A percentile compares a stretch with the other conserved stretches of the same genome.
phyloP scores from a whole-genome alignment of 2,888 invertebrate genomes.

The Coenonympha arcania region DNA sequence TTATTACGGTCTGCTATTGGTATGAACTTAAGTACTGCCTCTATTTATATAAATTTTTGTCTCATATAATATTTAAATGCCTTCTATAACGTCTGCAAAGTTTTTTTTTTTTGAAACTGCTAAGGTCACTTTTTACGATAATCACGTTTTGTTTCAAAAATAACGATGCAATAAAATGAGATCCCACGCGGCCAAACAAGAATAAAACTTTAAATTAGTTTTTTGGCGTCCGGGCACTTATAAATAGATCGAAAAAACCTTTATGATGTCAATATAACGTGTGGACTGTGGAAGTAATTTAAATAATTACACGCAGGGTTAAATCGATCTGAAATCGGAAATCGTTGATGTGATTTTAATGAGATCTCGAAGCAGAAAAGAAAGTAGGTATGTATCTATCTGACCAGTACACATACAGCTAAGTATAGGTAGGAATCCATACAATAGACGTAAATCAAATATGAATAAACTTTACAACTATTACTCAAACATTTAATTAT shows the following conservation, averaged over 20 bases:
- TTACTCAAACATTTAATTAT: conserved; percentile 34
- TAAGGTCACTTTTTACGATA: conserved; percentile 25
- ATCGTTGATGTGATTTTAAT: background rate
- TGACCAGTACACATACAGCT: too few species aligned
- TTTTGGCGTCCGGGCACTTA: conserved; percentile 19
- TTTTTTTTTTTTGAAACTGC: conserved; percentile 14
- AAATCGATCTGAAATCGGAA: too few species aligned
- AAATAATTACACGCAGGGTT: background rate
- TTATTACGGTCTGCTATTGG: too few species aligned
- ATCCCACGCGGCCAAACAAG: conserved; percentile 20
- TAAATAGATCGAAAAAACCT: conserved; percentile 10
- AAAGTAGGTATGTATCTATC: too few species aligned
- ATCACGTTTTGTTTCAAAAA: conserved; percentile 25
- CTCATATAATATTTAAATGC: too few species aligned
- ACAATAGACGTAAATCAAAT: conserved; percentile 9
- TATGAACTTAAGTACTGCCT: too few species aligned
- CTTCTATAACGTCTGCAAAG: background rate
- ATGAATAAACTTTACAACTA: conserved; percentile 22
- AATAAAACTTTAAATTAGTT: conserved; percentile 24
- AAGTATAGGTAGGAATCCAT: too few species aligned
- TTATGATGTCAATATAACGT: conserved; percentile 12
- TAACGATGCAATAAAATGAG: conserved; percentile 26
- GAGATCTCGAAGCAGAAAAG: too few species aligned
- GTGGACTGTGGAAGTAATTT: conserved; percentile 2
- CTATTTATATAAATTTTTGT: too few species aligned